These are phyloP conservation scores for Chrysoperla carnea DNA, from an alignment of 1,140 invertebrate genomes.

Conservation along the genomic window DNA sequence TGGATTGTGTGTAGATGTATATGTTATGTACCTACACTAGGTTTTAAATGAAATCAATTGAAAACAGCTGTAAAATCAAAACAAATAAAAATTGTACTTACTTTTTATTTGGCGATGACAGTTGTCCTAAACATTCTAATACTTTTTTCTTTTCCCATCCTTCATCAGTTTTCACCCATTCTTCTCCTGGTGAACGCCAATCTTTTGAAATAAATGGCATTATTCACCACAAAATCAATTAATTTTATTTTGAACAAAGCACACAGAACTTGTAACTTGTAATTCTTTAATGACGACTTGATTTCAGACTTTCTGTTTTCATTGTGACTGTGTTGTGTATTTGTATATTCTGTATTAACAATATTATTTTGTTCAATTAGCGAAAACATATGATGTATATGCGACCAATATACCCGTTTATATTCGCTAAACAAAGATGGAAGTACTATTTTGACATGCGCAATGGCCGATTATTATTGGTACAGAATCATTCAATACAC, in stretches of 20 bases:
- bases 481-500: too few species aligned
- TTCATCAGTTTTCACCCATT: conserved; percentile 94
- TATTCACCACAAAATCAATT: not conserved
- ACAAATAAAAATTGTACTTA: conserved; percentile 16
- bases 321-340: not conserved
- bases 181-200: conserved; percentile 89
- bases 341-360: too few species aligned
- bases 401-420: too few species aligned
- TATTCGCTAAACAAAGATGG: too few species aligned
- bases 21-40: too few species aligned
- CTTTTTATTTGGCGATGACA: conserved; percentile 20
- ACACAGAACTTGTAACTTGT: not conserved
- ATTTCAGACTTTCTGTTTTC: not conserved
- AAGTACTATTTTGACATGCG: too few species aligned
- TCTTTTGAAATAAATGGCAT: conserved; percentile 95
- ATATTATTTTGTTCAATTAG: too few species aligned
- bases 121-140: conserved; percentile 48
- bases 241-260: not conserved
- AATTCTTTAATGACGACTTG: not conserved
- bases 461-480: too few species aligned
- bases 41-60: not conserved
- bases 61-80: not conserved
- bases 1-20: conserved; percentile 1
- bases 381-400: too few species aligned
- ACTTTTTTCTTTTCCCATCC: conserved; percentile 94